Base-by-base conservation (phyloP, 53 echinoderm and acorn worm species). In the Hippasteria phrygiana region DNA sequence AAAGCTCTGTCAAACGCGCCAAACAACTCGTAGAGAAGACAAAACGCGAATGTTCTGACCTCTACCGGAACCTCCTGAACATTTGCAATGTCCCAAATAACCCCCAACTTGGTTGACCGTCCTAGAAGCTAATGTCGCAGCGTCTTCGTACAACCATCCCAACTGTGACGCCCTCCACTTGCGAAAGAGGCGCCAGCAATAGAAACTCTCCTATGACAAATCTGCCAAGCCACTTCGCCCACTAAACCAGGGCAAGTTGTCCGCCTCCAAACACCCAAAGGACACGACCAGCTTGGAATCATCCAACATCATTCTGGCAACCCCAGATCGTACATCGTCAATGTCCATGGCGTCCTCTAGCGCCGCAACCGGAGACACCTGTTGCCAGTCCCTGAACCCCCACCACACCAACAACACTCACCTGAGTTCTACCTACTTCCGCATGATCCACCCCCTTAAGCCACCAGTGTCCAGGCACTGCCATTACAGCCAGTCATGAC, bases 281-380 rank as follows among this genome's bases (percentile, higher is more conserved):
- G 78, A 39, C 32, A 40, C 33, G 53, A 76, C 36, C 66, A 79
- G 33, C 67, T 78, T 13, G 79, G 89, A 40, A 53, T 79, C 17
- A 70, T 89, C 39, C 32, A 45, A 63, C 1, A 48, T 8, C 31
- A 43, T 66, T 65, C 67, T 31, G 42, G 41, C 33, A 50, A 78
- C 38, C 89, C 89, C 38, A 46, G 79, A 78, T 89, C 89, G 0
- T 89, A 89, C 67, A 65, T 89, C 34, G 79, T 89, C 67, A 88
- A 79, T 38, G 71, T 46, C 35, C 38, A 75, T 7, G 88, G 88
- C 55, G 27, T 62, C 0, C 55, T 36, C n/a, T 88, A 88, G 31
- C 62, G 75, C 75, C 73, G 75, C 55, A 75, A 88, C 17, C 74
- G 88, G 16, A 54, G 77, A 55, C 77, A 75, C 76, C 31, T 76